Base-by-base conservation (phyloP, 1,140 invertebrate genomes). In the Himalopsyche phryganea region DNA sequence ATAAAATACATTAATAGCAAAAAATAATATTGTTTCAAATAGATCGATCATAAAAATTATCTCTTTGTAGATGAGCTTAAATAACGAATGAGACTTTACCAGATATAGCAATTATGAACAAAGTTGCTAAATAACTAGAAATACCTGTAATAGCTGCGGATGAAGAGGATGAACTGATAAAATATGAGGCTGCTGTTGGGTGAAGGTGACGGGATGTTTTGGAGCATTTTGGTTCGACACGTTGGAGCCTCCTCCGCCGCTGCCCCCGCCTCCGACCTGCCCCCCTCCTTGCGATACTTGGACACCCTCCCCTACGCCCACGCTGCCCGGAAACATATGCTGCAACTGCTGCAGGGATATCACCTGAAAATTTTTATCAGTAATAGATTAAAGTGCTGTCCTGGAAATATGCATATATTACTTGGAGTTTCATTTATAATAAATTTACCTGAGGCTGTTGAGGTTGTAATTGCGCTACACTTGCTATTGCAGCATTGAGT, bases 341-440 rank as follows among this genome's bases (percentile, higher is more conserved):
- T 77, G 73, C 14, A 77, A 63, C 49, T 78, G 76, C 58, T 76
- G 74, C 71, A 78, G 71, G 0, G 75, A 76, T 66, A 78, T 76
- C 47, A 78, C 75, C 76, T 78, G 67, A 28, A 28, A 28, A 28
- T 9, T 5, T n/a, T 9, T 9, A 9, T 28, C 23, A 28, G 4
- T 28, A 28, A 28, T 28, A 28, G 9, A 28, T 28, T 3, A 28
- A 28, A 3, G 9, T 3, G 23, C 23, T 9, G 9, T 6, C 68
- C 38, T 15, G 35, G 15, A 13, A 50, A 52, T 28, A 47, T 28
- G 6, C 13, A 57, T 19, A 56, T 40, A 13, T 48, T 23, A 55
- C 32, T 59, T 38, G n/a, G 33, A 10, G 18, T 7, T 35, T 35
- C 6, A 6, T 35, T 7, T 7, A 35, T 28, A 28, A 28, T 28